A percentile compares a stretch with the other conserved stretches of the same genome.
These are phyloP conservation scores for Reinhardtius hippoglossoides DNA, from an alignment of 2,113 vertebrate genomes.

Conservation along the genomic window DNA sequence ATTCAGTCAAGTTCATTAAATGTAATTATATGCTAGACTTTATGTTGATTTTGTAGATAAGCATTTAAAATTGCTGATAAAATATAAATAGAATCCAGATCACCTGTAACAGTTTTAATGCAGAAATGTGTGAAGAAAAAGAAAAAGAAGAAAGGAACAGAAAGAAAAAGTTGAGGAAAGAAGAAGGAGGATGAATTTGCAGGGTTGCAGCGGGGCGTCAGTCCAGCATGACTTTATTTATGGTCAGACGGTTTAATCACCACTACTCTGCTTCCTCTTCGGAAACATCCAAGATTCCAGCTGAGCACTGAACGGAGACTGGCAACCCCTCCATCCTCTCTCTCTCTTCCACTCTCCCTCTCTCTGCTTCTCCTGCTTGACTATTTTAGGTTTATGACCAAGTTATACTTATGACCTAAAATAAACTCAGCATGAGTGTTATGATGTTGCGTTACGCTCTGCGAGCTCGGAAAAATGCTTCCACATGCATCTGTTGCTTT, in stretches of 20 bases:
- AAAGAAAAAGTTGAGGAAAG: not conserved
- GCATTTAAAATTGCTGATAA: not conserved
- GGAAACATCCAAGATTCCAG: conserved; percentile 71
- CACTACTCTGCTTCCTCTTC: conserved; percentile 54
- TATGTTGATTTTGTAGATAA: no score
- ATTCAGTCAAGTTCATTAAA: no score
- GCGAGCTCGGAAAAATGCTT: conserved; percentile 16
- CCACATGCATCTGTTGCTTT: not conserved
- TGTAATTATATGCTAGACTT: not conserved
- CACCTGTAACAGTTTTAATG: not conserved
- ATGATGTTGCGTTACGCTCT: not conserved
- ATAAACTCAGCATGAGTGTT: conserved; percentile 12
- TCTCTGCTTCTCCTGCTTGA: conserved; percentile 14
- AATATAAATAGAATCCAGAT: not conserved
- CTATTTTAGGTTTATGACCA: conserved; percentile 51
- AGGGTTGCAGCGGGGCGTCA: conserved; percentile 22
- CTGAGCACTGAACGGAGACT: conserved; percentile 66
- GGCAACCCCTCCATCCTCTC: conserved; percentile 20
- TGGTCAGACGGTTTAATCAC: conserved; percentile 70
- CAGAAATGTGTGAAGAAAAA: not conserved
- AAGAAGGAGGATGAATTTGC: not conserved
- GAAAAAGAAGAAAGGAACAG: not conserved
- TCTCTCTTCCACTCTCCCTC: conserved; percentile 22
- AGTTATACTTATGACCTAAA: conserved; percentile 25
- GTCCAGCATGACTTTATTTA: conserved; percentile 66